These are phyloP conservation scores for Xiphydria camelus DNA, from an alignment of 2,888 invertebrate genomes.

Conservation along the genomic window DNA sequence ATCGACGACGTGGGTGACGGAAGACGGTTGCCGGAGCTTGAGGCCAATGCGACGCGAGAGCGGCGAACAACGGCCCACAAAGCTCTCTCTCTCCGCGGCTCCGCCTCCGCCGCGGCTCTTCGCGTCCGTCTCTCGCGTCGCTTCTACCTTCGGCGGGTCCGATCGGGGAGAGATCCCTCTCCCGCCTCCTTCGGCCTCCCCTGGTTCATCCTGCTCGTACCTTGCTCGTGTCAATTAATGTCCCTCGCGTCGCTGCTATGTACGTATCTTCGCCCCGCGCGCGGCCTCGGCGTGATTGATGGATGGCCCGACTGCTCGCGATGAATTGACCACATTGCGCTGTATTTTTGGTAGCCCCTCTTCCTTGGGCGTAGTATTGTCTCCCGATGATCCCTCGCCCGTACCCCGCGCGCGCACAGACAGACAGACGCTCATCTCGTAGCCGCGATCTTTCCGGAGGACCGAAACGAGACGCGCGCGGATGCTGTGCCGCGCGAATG, in stretches of 20 bases:
- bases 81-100: no score
- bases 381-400: not conserved
- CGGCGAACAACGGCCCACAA: slow-evolving; percentile 45
- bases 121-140: slow-evolving; percentile 35
- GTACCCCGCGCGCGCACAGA: no score
- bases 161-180: slow-evolving; percentile 28
- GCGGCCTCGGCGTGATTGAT: slow-evolving; percentile 42
- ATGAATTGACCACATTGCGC: slow-evolving; percentile 15
- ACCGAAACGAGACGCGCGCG: no score
- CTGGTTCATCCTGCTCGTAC: slow-evolving; percentile 27
- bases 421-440: no score
- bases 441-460: no score
- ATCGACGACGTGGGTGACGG: slow-evolving; percentile 51
- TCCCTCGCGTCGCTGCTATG: slow-evolving; percentile 37
- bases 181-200: slow-evolving; percentile 17
- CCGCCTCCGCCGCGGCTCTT: slow-evolving; percentile 44
- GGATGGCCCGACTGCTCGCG: slow-evolving; percentile 36
- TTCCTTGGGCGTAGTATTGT: not conserved
- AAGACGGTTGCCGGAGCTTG: slow-evolving; percentile 31
- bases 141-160: slow-evolving; percentile 21
- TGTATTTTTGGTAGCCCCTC: slow-evolving; percentile 36
- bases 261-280: slow-evolving; percentile 23
- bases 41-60: slow-evolving; percentile 45
- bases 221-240: slow-evolving; percentile 55
- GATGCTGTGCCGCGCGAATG: no score